Base-by-base conservation (phyloP, 2,888 invertebrate genomes). In the Clepsis dumicolana region DNA sequence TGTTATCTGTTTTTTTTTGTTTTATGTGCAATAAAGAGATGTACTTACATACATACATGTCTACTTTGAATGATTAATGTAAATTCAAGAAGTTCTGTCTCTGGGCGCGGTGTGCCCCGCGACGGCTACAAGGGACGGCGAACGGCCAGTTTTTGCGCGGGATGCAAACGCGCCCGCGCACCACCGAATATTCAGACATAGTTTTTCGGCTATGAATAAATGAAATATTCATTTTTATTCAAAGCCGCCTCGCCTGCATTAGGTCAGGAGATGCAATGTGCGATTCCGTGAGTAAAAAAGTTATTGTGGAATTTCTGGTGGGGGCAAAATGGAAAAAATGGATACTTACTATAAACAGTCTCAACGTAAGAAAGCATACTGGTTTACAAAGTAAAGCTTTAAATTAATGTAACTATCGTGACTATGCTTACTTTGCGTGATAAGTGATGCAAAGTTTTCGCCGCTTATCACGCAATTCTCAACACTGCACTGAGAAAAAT, bases 131-230 rank as follows among this genome's bases (percentile, higher is more conserved):
- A 82, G 79, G 77, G 74, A 75, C 74, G 75, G 75, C 79, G 83
- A 81, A 82, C 80, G 82, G 80, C 73, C 71, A 71, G 75, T 89
- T 89, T 89, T 89, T 89, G 83, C 70, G 66, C 75, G 70, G 72
- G 76, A 80, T 80, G 82, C 81, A 80, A 81, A 81, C 81, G 77
- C 78, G 60, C 60, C 65, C 53, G 60, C 62, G 56, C 82, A 73
- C 75, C 69, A 73, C 71, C 77, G 76, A 76, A 79, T 77, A 74
- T 74, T 75, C 80, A 78, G 74, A 73, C 74, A 70, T 73, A 66
- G 74, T 84, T 88, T 87, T 87, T 86, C 77, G 74, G 74, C 80
- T 86, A 86, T 86, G 81, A 87, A 86, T 87, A 87, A 83, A 88
- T 88, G 83, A 86, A 89, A 90, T 85, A 91, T 91, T 88, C 86